Conservation (phyloP, 2,888 invertebrate genomes). For the Brachypterus glaber region DNA sequence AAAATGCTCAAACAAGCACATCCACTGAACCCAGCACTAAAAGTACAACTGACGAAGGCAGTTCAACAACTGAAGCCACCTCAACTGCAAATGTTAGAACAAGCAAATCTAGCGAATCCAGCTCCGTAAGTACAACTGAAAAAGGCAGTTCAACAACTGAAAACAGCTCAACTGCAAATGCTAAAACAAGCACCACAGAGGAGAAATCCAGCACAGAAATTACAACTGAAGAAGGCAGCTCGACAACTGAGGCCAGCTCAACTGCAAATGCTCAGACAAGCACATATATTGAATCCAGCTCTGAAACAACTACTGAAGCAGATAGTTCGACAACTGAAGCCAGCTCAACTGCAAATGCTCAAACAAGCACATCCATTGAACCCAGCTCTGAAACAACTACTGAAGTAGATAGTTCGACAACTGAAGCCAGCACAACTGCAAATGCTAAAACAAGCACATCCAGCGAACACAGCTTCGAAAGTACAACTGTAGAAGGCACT, state of each 20-base stretch:
- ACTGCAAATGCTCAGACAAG: background rate
- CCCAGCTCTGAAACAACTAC: background rate
- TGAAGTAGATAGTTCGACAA: background rate
- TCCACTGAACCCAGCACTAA: background rate
- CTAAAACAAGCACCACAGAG: no score
- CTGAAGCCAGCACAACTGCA: background rate
- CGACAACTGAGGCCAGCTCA: background rate
- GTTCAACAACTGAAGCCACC: background rate
- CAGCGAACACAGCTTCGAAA: background rate
- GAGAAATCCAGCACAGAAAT: no score
- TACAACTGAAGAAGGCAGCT: background rate
- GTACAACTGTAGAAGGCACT: no score
- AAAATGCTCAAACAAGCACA: background rate
- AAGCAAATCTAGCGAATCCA: background rate
- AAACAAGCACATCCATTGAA: background rate
- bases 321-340: background rate
- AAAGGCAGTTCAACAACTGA: background rate
- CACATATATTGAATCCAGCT: background rate
- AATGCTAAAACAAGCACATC: background rate
- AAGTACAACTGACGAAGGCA: background rate
- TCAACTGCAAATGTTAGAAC: background rate
- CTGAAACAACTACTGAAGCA: background rate
- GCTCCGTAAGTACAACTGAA: background rate
- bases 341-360: background rate
- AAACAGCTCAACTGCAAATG: background rate